Evolutionary conservation across 2,888 invertebrate species (phyloP).

Genomic region (Gandaritis pyraliata): DNA sequence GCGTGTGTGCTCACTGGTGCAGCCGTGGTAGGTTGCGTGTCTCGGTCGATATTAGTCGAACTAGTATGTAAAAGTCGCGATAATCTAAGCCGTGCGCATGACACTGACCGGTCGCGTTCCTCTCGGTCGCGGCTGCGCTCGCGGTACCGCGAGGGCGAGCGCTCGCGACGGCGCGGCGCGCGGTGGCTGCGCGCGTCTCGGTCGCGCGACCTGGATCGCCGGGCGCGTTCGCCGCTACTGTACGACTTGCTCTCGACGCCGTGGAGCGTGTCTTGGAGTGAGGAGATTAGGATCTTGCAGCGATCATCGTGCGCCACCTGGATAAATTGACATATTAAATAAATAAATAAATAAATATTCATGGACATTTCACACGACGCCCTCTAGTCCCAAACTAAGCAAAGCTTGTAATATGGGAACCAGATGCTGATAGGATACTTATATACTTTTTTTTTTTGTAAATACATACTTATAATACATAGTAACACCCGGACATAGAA

Average conservation of each 20-base stretch:
- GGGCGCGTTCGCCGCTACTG: slow-evolving; percentile 84
- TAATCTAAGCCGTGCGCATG: no score
- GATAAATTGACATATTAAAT: not conserved
- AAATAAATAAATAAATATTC: not conserved
- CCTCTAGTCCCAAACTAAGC: no score
- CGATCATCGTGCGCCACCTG: slow-evolving; percentile 96
- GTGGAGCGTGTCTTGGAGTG: slow-evolving; percentile 97
- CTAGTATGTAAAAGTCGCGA: no score
- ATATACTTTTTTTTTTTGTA: no score
- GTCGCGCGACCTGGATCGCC: slow-evolving; percentile 78
- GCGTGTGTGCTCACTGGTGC: no score
- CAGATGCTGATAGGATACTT: no score
- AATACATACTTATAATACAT: no score
- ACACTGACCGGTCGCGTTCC: slow-evolving; percentile 70
- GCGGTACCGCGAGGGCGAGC: slow-evolving; percentile 63
- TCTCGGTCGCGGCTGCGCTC: slow-evolving; percentile 75
- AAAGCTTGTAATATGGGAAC: no score
- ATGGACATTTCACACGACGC: no score
- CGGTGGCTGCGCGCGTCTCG: slow-evolving; percentile 68
- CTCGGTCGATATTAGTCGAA: no score
- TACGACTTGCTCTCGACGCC: slow-evolving; percentile 99
- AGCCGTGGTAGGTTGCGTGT: no score
- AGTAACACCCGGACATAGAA: no score
- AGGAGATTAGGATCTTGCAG: slow-evolving; percentile 98
- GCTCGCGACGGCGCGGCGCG: slow-evolving; percentile 72